Conservation (phyloP, 2,888 invertebrate genomes). For the Dryobota labecula region DNA sequence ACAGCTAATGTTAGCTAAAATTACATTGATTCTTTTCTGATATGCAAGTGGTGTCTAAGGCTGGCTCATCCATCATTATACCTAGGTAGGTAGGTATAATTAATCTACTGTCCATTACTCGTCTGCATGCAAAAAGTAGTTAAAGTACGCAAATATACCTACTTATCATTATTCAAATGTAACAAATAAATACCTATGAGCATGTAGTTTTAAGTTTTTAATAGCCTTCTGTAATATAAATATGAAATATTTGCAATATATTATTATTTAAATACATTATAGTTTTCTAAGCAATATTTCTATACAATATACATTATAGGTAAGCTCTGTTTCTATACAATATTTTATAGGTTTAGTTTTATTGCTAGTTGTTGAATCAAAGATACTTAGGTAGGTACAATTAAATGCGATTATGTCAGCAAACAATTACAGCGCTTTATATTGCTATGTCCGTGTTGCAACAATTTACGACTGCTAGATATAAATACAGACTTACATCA, state of each 20-base stretch:
- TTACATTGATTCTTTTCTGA: not conserved
- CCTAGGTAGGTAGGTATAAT: not conserved
- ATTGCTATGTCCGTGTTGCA: slow-evolving; percentile 10
- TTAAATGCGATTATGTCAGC: not conserved
- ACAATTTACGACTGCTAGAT: not conserved
- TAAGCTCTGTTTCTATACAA: not conserved
- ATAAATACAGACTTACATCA: not conserved
- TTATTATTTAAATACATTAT: not conserved
- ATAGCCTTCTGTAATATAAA: not conserved
- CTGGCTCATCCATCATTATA: not conserved
- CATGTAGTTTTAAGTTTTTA: not conserved
- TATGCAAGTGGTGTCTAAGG: not conserved
- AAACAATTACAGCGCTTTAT: slow-evolving; percentile 2
- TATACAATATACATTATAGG: not conserved
- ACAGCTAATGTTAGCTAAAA: too few species aligned
- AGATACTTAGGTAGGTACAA: not conserved
- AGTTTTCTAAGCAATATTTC: not conserved
- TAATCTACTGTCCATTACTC: not conserved
- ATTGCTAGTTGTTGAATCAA: slow-evolving; percentile 16
- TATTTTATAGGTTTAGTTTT: not conserved
- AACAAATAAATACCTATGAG: not conserved
- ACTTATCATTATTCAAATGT: slow-evolving; percentile 4
- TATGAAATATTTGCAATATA: not conserved
- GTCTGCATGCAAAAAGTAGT: not conserved
- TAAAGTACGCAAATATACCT: not conserved